Evolutionary conservation across 2,113 vertebrate species (phyloP).

Genomic region (Archilochus colubris): DNA sequence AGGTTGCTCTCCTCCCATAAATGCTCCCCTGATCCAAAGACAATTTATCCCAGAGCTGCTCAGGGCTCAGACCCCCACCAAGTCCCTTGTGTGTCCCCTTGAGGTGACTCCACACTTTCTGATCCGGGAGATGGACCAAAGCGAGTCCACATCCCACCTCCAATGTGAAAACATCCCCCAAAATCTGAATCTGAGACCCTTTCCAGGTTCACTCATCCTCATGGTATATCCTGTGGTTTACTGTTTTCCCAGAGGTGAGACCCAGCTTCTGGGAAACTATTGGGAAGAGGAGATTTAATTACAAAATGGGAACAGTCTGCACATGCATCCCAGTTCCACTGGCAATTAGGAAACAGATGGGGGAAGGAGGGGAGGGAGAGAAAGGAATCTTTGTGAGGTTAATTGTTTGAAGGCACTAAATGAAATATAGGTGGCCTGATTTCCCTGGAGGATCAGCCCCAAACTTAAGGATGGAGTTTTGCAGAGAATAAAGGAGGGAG

Average conservation of each 20-base stretch:
- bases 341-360: slow-evolving; percentile 17
- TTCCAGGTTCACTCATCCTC: background rate
- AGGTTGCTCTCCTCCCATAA: background rate
- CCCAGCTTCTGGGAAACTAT: background rate
- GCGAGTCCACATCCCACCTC: background rate
- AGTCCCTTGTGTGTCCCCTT: background rate
- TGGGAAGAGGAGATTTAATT: background rate
- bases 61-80: accelerated
- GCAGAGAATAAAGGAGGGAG: background rate
- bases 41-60: background rate
- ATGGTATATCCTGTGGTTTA: accelerated
- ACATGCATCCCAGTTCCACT: background rate
- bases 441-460: background rate
- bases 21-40: background rate
- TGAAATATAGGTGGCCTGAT: background rate
- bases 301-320: background rate
- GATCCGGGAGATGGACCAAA: background rate
- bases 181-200: background rate
- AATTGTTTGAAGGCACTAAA: background rate
- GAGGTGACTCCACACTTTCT: background rate
- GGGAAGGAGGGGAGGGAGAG: background rate
- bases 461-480: background rate
- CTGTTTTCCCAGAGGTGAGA: background rate
- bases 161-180: background rate
- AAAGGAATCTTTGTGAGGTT: slow-evolving; percentile 9